These are phyloP conservation scores for Phyllostomus hastatus DNA, from an alignment of 2,113 vertebrate species.

Conservation along the genomic window DNA sequence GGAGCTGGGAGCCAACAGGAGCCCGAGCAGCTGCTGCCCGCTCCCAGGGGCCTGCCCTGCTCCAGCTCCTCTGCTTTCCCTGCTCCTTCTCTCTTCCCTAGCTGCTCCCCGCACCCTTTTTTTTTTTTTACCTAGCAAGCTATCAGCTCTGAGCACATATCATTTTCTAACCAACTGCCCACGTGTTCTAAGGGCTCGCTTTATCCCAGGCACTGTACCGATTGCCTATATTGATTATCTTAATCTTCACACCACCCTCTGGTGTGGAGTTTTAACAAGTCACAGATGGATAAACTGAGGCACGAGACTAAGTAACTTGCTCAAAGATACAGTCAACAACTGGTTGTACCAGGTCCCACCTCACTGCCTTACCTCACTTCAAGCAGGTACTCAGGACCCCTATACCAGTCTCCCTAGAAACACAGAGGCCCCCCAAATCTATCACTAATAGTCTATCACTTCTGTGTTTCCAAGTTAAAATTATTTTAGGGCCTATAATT, in stretches of 20 bases:
- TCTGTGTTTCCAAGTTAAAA: neutral
- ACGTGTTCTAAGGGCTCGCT: neutral
- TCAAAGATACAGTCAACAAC: neutral
- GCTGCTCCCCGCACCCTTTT: neutral
- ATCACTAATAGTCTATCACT: no score
- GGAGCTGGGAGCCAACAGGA: neutral
- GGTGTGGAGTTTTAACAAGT: neutral
- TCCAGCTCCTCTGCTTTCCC: neutral
- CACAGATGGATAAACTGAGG: neutral
- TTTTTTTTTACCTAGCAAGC: neutral
- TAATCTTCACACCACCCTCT: neutral
- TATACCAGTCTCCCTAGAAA: neutral
- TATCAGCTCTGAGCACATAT: neutral
- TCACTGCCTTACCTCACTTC: neutral
- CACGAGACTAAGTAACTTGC: neutral
- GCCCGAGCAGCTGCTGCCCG: neutral
- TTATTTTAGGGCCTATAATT: neutral
- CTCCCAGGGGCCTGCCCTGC: neutral
- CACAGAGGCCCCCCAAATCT: neutral
- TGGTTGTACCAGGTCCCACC: neutral
- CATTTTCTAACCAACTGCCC: neutral
- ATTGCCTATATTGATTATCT: neutral
- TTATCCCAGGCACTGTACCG: neutral
- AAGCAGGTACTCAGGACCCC: neutral
- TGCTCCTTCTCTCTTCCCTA: neutral